A percentile compares a stretch with the other conserved stretches of the same genome.
phyloP scores from a whole-genome alignment of 1,140 invertebrate species.

The Lepidurus apus region DNA sequence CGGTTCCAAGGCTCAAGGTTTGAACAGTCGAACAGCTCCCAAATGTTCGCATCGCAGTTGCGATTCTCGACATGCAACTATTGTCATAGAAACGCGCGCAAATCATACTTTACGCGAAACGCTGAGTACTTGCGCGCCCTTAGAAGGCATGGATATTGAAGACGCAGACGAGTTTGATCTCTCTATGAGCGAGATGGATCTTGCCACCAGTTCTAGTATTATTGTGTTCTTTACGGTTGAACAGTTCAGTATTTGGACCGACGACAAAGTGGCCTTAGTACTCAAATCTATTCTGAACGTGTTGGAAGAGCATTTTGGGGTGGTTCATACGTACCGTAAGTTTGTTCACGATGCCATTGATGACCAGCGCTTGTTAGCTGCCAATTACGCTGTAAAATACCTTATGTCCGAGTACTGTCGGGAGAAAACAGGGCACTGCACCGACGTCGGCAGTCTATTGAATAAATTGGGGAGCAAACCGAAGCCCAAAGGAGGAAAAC shows the following conservation, averaged over 20 bases:
- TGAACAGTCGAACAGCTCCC: background rate
- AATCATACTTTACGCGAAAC: constrained; percentile 26
- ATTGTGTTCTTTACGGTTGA: constrained; percentile 15
- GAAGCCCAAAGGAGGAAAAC: background rate
- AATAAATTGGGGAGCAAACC: constrained; percentile 17
- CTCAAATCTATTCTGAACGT: background rate
- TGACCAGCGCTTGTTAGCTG: background rate
- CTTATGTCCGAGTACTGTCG: constrained; percentile 28
- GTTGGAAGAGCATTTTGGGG: constrained; percentile 23
- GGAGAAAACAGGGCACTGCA: constrained; percentile 3
- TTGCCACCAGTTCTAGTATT: background rate
- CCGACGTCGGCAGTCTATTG: constrained; percentile 3
- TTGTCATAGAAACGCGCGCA: constrained; percentile 11
- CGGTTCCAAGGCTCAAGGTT: background rate
- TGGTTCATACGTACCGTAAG: constrained; percentile 2
- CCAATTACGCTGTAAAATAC: constrained; percentile 22
- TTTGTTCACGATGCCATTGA: constrained; percentile 15
- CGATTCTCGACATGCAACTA: background rate
- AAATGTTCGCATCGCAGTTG: background rate
- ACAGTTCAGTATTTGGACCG: constrained; percentile 5
- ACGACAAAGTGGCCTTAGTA: constrained; percentile 6
- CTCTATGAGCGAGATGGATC: constrained; percentile 8
- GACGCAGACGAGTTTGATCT: constrained; percentile 26
- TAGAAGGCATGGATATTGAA: constrained; percentile 24
- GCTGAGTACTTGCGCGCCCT: background rate